Conservation (phyloP, 2,113 vertebrate species). For the Hydrochoerus hydrochaeris region DNA sequence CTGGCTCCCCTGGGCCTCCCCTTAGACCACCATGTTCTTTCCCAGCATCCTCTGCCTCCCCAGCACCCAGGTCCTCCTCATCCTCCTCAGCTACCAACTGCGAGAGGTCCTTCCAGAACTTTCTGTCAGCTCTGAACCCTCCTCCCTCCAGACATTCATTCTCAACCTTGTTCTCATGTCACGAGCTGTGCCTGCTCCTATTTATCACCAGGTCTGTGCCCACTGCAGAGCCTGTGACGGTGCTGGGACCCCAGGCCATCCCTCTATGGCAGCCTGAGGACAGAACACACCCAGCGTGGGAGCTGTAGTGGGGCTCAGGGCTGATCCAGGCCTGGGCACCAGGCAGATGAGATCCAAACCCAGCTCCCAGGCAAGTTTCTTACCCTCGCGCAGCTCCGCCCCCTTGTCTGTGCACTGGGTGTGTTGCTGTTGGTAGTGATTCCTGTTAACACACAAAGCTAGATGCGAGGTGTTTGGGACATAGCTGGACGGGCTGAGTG, state of each 20-base stretch:
- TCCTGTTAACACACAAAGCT: fast-evolving
- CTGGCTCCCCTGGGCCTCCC: background rate
- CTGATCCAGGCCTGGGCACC: background rate
- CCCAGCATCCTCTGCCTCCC: background rate
- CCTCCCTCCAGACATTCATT: background rate
- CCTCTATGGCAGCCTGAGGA: background rate
- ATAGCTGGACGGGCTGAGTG: background rate
- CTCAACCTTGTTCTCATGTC: background rate
- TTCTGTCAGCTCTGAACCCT: background rate
- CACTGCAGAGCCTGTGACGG: background rate
- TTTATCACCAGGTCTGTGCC: background rate
- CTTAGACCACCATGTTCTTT: background rate
- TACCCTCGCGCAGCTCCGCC: background rate
- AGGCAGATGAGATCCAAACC: background rate
- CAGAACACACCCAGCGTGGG: background rate
- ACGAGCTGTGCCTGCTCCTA: background rate
- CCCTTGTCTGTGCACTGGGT: background rate
- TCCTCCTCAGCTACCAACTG: background rate
- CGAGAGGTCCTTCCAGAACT: background rate
- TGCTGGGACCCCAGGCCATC: background rate
- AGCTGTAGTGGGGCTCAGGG: background rate
- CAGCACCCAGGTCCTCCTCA: background rate
- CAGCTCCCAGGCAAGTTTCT: background rate
- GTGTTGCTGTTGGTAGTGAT: background rate
- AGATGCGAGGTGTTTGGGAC: background rate